phyloP scores from a whole-genome alignment of 2,888 invertebrate species.

The Pteria penguin region DNA sequence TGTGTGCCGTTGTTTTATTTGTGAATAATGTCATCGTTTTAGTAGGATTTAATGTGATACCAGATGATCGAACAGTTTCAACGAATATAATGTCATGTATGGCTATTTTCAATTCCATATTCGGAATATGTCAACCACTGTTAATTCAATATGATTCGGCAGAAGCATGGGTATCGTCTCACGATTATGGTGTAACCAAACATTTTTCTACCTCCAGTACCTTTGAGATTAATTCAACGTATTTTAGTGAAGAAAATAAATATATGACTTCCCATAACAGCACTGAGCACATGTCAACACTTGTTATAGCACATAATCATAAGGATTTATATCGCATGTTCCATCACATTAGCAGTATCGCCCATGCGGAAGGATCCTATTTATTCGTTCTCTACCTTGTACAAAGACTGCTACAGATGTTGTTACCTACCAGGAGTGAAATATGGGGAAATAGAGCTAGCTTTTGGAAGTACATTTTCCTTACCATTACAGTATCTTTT shows the following conservation, averaged over 20 bases:
- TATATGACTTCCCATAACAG: no score
- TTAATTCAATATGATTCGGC: not conserved
- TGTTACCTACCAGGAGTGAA: not conserved
- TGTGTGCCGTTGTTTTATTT: not conserved
- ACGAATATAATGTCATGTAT: not conserved
- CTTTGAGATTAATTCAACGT: no score
- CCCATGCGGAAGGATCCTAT: not conserved
- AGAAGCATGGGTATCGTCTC: no score
- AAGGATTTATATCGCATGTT: no score
- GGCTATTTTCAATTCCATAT: not conserved
- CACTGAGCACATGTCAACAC: no score
- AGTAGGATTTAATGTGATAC: not conserved
- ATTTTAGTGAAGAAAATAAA: no score
- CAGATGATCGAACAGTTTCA: not conserved
- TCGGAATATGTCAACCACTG: not conserved
- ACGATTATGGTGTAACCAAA: not conserved
- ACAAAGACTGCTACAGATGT: not conserved
- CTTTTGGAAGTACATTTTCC: not conserved
- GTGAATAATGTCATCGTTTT: not conserved
- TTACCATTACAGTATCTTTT: not conserved
- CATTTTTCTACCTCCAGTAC: no score
- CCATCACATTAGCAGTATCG: not conserved
- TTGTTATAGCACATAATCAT: no score
- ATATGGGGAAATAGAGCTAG: not conserved
- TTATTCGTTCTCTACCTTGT: not conserved